Base-by-base conservation (phyloP, 2,113 vertebrate species). In the Macroglossus sobrinus region DNA sequence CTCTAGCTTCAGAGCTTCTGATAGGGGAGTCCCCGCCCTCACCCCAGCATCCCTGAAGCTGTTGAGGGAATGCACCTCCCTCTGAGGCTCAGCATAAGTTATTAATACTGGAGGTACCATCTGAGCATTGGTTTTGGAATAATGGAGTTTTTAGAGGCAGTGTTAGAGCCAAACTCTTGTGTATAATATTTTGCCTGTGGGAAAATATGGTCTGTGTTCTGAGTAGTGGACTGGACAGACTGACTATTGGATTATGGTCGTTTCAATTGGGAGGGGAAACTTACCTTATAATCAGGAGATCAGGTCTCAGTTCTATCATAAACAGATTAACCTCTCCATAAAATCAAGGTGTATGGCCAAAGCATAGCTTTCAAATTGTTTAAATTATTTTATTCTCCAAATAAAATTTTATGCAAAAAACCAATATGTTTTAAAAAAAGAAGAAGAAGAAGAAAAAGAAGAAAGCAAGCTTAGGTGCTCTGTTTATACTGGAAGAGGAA, bases 11-110 rank as follows among this genome's bases (percentile, higher is more conserved):
- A 76, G 50, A 94, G 72, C 50, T 75, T 92, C 24, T 12, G 15
- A 43, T 69, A 22, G 40, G 40, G 47, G 28, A 61, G 8, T 8
- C 9, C 59, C 59, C 59, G 53, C 50, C 30, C 47, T 43, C 13
- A 91, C n/a, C 18, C 30, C 21, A 79, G 40, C 43, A 53, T 85
- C 16, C 71, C 8, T 61, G 38, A 91, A 86, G 72, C 4, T 53
- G 9, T 53, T 71, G 47, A 86, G 50, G 12, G 80, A 71, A 7
- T 53, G 45, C 30, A 33, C 19, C 18, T 95, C 68, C 68, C 15
- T 92, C n/a, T 78, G 43, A 89, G 35, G 79, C 55, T 33, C 50
- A 93, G 35, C 19, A 93, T 57, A 66, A 91, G 55, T 96, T 91
- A 53, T 61, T 87, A 75, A 66, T 50, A 33, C 16, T 45, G 61